A percentile compares a stretch with the other conserved stretches of the same genome.
Evolutionary conservation across 2,888 invertebrate genomes (phyloP).

Genomic region (Latrodectus elegans): DNA sequence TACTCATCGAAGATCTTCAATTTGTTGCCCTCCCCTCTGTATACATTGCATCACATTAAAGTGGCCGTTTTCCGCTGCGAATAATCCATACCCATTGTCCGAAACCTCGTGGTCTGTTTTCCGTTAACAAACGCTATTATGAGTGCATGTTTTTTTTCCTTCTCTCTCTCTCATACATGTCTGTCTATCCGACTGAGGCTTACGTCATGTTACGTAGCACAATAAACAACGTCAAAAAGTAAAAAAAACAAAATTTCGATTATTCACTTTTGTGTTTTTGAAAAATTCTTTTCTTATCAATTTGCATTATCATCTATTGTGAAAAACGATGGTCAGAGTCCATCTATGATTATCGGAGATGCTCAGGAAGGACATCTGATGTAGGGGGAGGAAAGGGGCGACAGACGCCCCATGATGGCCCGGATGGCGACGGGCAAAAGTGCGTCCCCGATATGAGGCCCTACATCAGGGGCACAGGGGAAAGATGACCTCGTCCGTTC

Average conservation of each 20-base stretch:
- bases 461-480: slow-evolving; percentile 43
- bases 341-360: slow-evolving; percentile 22
- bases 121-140: slow-evolving; percentile 60
- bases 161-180: neutral
- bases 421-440: slow-evolving; percentile 61
- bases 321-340: slow-evolving; percentile 64
- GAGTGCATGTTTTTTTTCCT: slow-evolving; percentile 28
- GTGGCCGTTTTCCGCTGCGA: slow-evolving; percentile 11
- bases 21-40: slow-evolving; percentile 2
- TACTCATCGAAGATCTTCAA: neutral
- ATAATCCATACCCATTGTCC: slow-evolving; percentile 26
- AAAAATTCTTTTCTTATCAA: slow-evolving; percentile 60
- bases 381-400: slow-evolving; percentile 2
- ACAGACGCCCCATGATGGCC: slow-evolving; percentile 50
- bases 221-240: slow-evolving; percentile 33
- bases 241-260: slow-evolving; percentile 39
- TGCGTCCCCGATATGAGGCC: slow-evolving; percentile 31
- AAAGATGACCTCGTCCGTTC: slow-evolving; percentile 50
- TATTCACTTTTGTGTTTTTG: slow-evolving; percentile 21
- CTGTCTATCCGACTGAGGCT: slow-evolving; percentile 43
- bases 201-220: slow-evolving; percentile 48
- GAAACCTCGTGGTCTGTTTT: slow-evolving; percentile 16
- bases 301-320: slow-evolving; percentile 63
- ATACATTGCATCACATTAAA: neutral
- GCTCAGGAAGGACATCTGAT: neutral